These are phyloP conservation scores for Odontomyia ornata DNA, from an alignment of 2,888 invertebrate genomes.

Conservation along the genomic window DNA sequence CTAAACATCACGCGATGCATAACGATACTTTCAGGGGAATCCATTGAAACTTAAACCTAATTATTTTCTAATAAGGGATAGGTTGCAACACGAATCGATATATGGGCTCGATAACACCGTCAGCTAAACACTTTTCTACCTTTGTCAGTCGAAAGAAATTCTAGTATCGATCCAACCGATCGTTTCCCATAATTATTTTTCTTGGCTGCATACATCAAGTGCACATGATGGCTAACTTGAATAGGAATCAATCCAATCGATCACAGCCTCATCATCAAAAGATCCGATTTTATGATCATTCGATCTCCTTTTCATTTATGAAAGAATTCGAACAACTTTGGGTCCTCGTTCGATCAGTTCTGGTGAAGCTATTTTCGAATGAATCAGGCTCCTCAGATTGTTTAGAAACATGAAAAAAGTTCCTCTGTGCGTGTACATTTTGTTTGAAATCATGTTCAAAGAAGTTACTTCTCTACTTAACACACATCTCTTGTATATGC, in stretches of 20 bases:
- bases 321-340: not conserved
- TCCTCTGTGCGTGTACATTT: not conserved
- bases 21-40: not conserved
- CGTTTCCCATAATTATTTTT: not conserved
- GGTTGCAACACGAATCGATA: not conserved
- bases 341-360: not conserved
- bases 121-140: not conserved
- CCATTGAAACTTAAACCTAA: slow-evolving; percentile 17
- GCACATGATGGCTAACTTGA: not conserved
- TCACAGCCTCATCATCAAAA: not conserved
- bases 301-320: not conserved
- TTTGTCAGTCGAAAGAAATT: not conserved
- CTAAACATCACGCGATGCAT: not conserved
- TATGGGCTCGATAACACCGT: not conserved
- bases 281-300: not conserved
- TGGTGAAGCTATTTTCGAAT: not conserved
- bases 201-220: not conserved
- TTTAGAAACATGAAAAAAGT: slow-evolving; percentile 8
- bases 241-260: slow-evolving; percentile 17
- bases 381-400: slow-evolving; percentile 8
- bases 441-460: slow-evolving; percentile 21
- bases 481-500: not conserved
- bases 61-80: slow-evolving; percentile 20
- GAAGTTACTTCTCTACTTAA: not conserved
- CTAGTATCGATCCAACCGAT: not conserved